Evolutionary conservation across 2,113 vertebrate genomes (phyloP).

Genomic region (Actinemys pallida): DNA sequence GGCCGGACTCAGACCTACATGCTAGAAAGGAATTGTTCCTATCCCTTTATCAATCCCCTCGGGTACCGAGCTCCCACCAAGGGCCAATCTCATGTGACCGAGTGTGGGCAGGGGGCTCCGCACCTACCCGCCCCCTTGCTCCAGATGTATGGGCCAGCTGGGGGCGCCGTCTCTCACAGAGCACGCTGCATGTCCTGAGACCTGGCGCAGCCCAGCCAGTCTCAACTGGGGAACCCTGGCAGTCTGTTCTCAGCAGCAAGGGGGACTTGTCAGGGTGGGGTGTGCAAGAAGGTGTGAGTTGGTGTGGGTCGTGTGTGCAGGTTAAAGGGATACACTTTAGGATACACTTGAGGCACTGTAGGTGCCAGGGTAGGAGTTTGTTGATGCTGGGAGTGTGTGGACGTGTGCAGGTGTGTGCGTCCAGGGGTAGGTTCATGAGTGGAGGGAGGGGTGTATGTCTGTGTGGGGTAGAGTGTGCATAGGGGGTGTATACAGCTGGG

Average conservation of each 20-base stretch:
- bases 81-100: neutral
- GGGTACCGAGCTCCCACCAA: neutral
- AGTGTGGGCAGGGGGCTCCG: neutral
- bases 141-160: neutral
- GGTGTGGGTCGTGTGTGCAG: neutral
- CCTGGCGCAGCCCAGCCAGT: neutral
- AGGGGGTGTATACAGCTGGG: neutral
- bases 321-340: neutral
- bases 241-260: neutral
- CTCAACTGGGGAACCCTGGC: neutral
- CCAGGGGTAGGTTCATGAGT: neutral
- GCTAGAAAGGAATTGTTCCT: neutral
- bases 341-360: neutral
- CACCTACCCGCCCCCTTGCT: neutral
- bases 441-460: neutral
- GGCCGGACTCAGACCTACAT: neutral
- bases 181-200: neutral
- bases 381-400: neutral
- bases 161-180: neutral
- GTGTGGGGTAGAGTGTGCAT: too few species aligned
- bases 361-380: neutral
- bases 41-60: neutral
- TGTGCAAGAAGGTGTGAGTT: neutral
- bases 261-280: neutral
- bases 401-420: neutral